Evolutionary conservation across 2,113 vertebrate genomes (phyloP).

Genomic region (Bucco capensis): DNA sequence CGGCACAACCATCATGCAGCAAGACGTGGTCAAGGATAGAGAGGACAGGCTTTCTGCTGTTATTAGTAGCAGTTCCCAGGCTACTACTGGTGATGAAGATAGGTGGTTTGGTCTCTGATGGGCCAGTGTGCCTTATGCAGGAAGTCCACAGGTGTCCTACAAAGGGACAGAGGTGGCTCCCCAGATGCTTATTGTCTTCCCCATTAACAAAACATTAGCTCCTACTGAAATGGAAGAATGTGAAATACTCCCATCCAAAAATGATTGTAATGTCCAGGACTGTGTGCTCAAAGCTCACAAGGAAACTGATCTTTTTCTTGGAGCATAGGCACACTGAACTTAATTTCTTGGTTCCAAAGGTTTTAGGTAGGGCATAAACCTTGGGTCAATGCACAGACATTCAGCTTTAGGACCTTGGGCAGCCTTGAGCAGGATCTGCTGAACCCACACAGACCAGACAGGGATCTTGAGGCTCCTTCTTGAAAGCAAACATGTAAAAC

Average conservation of each 20-base stretch:
- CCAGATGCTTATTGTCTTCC: neutral
- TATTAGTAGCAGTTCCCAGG: neutral
- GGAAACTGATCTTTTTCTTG: neutral
- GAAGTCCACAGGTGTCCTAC: neutral
- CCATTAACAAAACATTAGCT: neutral
- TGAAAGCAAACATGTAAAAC: neutral
- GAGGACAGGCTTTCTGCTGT: neutral
- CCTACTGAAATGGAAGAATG: neutral
- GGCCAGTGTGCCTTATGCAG: neutral
- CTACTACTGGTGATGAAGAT: neutral
- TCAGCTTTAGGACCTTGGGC: neutral
- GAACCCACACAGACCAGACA: neutral
- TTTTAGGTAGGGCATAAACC: neutral
- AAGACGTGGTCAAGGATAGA: neutral
- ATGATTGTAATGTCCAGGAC: fast-evolving
- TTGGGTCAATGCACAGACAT: neutral
- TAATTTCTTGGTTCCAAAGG: neutral
- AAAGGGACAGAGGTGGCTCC: neutral
- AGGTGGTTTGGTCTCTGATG: neutral
- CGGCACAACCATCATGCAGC: neutral
- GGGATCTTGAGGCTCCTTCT: neutral
- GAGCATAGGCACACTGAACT: neutral
- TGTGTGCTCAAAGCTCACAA: neutral
- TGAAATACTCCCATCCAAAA: neutral
- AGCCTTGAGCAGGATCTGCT: neutral